Evolutionary conservation across 2,113 vertebrate genomes (phyloP), one percentile per base, ranked within the genome.

Genomic region (Gobius niger): DNA sequence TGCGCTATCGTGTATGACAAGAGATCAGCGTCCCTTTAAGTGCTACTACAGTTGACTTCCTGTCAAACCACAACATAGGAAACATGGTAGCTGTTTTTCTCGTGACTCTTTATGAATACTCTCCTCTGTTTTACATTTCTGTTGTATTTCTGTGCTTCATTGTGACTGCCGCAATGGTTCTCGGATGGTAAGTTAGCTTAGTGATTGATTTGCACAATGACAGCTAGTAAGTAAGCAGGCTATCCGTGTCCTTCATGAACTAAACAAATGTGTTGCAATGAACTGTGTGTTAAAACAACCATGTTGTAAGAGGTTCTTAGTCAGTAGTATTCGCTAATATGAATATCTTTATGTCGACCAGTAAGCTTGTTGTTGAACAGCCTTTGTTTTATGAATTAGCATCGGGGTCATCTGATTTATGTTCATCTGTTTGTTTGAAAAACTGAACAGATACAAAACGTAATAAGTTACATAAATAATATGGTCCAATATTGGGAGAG

Each of bases 111-210:
- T 98, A 94, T 56, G 96, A 98, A 52, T 96, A 98, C 68, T 99
- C 95, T 0, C 96, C 96, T 1, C 88, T 96, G 1, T 97, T 99
- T 72, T 96, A 95, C 85, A 96, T 98, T 47, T 82, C 91, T 6
- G 91, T 97, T 67, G 94, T 98, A 11, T 95, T 95, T 8, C 71
- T 97, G 47, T 98, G 96, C 78, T 99, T 99, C 82, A 60, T 98
- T 46, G 91, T 99, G 18, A 99, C 96, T 15, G 95, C 94, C 7
- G 94, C 94, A n/a, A 87, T 97, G 73, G 94, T 98, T n/a, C 83
- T 98, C 57, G 95, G 95, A 86, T 96, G 96, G 96, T 99, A 83
- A 93, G 95, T 91, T 14, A 10, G 18, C 8, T 67, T 76, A 9
- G n/a, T 60, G 24, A 34, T 15, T 44, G 8, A 44, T 60, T 60